Evolutionary conservation across 1,140 invertebrate species (phyloP).

Genomic region (Aleiodes sp.): DNA sequence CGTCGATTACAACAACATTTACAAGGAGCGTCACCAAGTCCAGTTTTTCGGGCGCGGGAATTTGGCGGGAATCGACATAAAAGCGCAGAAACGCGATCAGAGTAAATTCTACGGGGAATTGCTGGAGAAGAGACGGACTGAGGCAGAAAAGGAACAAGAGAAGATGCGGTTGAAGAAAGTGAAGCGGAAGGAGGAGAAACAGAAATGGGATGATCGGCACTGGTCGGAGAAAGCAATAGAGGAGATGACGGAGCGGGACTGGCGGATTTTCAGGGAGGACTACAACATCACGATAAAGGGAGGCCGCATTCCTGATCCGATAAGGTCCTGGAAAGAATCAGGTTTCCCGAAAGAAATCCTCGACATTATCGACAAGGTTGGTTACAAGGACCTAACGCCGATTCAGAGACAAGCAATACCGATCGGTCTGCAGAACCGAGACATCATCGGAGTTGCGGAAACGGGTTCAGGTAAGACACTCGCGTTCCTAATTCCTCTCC

Average conservation of each 20-base stretch:
- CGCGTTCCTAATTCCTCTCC: conserved; percentile 96
- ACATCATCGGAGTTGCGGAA: conserved; percentile 99
- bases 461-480: conserved; percentile 98
- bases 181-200: conserved; percentile 96
- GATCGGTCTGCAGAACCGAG: conserved; percentile 97
- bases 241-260: conserved; percentile 99
- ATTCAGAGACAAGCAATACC: conserved; percentile 99
- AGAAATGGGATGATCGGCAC: conserved; percentile 98
- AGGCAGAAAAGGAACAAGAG: conserved; percentile 98
- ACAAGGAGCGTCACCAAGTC: conserved; percentile 94
- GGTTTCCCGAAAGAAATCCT: conserved; percentile 91
- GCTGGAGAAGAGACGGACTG: conserved; percentile 93
- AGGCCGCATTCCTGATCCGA: conserved; percentile 95
- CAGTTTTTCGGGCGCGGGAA: conserved; percentile 99
- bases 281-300: conserved; percentile 99
- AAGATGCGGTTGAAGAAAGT: conserved; percentile 93
- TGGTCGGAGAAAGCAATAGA: conserved; percentile 95
- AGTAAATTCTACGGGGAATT: conserved; percentile 98
- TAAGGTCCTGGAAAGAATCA: conserved; percentile 95
- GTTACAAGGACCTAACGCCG: conserved; percentile 98
- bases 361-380: conserved; percentile 95
- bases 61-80: conserved; percentile 97
- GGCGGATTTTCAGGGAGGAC: conserved; percentile 99
- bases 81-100: conserved; percentile 96
- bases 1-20: conserved; percentile 96